Conservation (phyloP, 2,888 invertebrate species). For the Epirrita christyi region DNA sequence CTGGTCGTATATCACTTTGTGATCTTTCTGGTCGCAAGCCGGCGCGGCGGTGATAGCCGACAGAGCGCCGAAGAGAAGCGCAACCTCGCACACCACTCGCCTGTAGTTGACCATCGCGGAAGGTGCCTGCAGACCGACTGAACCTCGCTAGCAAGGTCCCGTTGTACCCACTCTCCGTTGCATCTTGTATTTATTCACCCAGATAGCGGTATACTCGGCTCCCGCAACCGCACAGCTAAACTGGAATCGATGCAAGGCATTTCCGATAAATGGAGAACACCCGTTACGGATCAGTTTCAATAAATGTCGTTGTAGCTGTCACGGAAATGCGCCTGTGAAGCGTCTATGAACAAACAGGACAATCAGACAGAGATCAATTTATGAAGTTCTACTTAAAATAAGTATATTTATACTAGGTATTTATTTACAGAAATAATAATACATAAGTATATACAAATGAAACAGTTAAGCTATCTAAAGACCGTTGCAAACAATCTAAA, state of each 20-base stretch:
- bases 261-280: slow-evolving; percentile 55
- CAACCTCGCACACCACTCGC: slow-evolving; percentile 71
- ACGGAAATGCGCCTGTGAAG: slow-evolving; percentile 5
- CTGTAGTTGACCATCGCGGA: slow-evolving; percentile 81
- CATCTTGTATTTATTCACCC: slow-evolving; percentile 82
- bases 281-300: slow-evolving; percentile 38
- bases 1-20: slow-evolving; percentile 84
- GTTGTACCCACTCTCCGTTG: slow-evolving; percentile 74
- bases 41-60: slow-evolving; percentile 49
- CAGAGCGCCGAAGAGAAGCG: slow-evolving; percentile 50
- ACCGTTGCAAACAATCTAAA: no score
- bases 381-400: no score
- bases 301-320: slow-evolving; percentile 19
- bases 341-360: background rate
- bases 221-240: slow-evolving; percentile 65
- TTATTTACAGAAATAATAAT: no score
- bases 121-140: slow-evolving; percentile 66
- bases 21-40: slow-evolving; percentile 47
- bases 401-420: no score
- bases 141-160: slow-evolving; percentile 61
- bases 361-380: no score
- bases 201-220: slow-evolving; percentile 79
- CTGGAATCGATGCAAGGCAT: slow-evolving; percentile 70
- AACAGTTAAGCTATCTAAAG: no score
- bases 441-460: no score